Evolutionary conservation across 2,113 vertebrate species (phyloP), one percentile per base, ranked within the genome.

Genomic region (Podiceps cristatus): DNA sequence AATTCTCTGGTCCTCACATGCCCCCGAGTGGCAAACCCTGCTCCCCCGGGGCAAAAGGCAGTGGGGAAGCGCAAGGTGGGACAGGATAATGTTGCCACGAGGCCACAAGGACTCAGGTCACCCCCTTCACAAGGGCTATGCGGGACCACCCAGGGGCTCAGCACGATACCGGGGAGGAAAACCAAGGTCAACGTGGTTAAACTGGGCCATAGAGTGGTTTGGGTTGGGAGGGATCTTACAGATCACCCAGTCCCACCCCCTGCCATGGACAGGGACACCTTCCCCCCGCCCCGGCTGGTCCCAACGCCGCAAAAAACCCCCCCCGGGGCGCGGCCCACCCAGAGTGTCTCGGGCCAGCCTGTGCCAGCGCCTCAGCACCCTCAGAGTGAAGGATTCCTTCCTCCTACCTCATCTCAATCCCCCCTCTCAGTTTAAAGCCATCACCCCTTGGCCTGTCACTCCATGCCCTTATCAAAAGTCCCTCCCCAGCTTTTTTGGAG

Each of bases 231-330:
- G 28, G 35, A 27, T 42, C 42, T 64, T 17, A n/a, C 40, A 85
- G 23, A 0, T 7, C 53, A 40, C 0, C 35, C 6, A 11, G 6
- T 50, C 2, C n/a, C 73, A 4, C 33, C 29, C 37, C 29, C n/a
- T 18, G 13, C 71, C 37, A 9, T 1, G 3, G 11, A 60, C 45
- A 28, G 52, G 53, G 60, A 18, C 60, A 18, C 6, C 60, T 58
- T 14, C 68, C 31, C 11, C 45, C 1, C 42, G 2, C 7, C 2
- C 44, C 67, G 60, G 44, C 1, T 55, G 60, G 60, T 66, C n/a
- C n/a, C n/a, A n/a, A n/a, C n/a, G n/a, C n/a, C n/a, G n/a, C n/a
- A n/a, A n/a, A n/a, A n/a, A n/a, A n/a, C n/a, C n/a, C n/a, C n/a
- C n/a, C n/a, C n/a, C n/a, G n/a, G n/a, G n/a, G n/a, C n/a, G n/a